phyloP scores from a whole-genome alignment of 1,140 invertebrate genomes.

The Atopsyche davidsoni region DNA sequence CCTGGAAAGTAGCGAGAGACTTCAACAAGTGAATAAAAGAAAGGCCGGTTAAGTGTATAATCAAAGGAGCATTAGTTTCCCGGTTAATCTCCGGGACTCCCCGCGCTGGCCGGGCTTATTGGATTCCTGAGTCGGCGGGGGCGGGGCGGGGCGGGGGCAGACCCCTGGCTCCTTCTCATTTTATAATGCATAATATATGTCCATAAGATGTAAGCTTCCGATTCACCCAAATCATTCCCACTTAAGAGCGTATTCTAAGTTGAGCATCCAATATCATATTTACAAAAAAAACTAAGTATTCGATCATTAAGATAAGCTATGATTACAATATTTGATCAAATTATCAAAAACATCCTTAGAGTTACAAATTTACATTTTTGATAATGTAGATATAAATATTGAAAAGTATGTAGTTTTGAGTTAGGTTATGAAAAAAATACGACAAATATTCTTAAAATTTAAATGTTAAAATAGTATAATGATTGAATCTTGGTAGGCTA shows the following conservation, averaged over 20 bases:
- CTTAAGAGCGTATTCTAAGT: no score
- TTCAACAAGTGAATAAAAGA: constrained; percentile 18
- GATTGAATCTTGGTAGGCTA: no score
- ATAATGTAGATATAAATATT: background rate
- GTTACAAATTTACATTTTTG: background rate
- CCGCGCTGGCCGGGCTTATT: background rate
- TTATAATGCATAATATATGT: no score
- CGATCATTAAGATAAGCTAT: background rate
- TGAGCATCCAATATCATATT: no score
- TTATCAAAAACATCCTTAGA: background rate
- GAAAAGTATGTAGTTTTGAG: background rate
- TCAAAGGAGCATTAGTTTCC: constrained; percentile 28
- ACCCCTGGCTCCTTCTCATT: no score
- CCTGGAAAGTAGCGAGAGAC: no score
- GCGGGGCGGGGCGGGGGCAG: constrained; percentile 13
- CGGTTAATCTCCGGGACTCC: constrained; percentile 11
- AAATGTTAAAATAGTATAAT: no score
- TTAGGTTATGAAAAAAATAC: background rate
- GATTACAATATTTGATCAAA: background rate
- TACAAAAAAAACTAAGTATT: background rate
- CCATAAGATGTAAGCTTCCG: no score
- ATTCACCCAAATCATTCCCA: no score
- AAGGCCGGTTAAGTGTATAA: constrained; percentile 22
- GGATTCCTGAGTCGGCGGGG: background rate
- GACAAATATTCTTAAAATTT: no score